Conservation (phyloP, 2,888 invertebrate species). For the Archips xylosteana region DNA sequence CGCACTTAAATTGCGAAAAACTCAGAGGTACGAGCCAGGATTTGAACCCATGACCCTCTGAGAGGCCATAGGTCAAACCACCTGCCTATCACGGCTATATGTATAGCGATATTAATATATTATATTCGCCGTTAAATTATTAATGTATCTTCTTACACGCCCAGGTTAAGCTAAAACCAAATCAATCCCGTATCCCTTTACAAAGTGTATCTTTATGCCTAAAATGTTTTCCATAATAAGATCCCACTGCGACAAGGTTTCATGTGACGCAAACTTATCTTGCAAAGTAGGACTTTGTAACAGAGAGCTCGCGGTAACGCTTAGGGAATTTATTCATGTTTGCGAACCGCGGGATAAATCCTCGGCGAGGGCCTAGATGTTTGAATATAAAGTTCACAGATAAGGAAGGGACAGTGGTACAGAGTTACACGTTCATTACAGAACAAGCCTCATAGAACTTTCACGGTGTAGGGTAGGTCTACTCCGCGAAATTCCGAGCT, state of each 20-base stretch:
- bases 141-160: background rate
- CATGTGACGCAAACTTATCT: constrained; percentile 12
- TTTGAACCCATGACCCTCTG: no score
- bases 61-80: no score
- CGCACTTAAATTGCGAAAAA: no score
- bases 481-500: background rate
- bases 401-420: background rate
- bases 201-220: background rate
- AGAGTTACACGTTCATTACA: background rate
- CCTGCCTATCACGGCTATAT: no score
- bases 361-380: background rate
- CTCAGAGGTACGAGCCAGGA: no score
- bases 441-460: no score
- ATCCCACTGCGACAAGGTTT: background rate
- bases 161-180: background rate
- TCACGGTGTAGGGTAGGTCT: no score
- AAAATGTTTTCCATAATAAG: background rate
- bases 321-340: constrained; percentile 31
- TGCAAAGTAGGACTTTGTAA: constrained; percentile 13
- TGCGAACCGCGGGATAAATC: constrained; percentile 31
- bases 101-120: no score
- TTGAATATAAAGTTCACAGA: constrained; percentile 9
- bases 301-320: background rate
- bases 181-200: background rate
- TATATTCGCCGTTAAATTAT: background rate